These are phyloP conservation scores for Microplitis deprimator DNA, from an alignment of 2,888 invertebrate species.

Conservation along the genomic window DNA sequence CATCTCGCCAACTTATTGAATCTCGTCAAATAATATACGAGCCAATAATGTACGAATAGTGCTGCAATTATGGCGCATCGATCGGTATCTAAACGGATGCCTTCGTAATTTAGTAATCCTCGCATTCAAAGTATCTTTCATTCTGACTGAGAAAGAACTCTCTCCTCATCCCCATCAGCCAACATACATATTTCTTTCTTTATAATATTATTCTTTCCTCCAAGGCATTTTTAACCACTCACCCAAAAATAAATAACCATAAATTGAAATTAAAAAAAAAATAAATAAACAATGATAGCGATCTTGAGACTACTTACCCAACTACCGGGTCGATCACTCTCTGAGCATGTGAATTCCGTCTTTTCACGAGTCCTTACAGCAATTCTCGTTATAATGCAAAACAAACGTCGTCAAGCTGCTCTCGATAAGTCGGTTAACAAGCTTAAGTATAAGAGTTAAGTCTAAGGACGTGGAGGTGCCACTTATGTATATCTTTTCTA, in stretches of 20 bases:
- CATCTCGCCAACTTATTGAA: conserved; percentile 57
- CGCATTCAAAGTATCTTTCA: conserved; percentile 5
- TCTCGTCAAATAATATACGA: conserved; percentile 68
- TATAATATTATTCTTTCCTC: conserved; percentile 2
- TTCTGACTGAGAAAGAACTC: neutral
- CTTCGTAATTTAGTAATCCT: conserved; percentile 49
- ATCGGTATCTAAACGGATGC: conserved; percentile 59
- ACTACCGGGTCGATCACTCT: too few species aligned
- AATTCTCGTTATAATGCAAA: neutral
- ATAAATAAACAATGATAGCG: neutral
- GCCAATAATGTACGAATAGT: conserved; percentile 67
- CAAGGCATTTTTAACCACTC: neutral
- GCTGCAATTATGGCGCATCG: conserved; percentile 61
- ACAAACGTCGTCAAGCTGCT: neutral
- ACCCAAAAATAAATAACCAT: neutral
- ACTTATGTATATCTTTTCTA: conserved; percentile 20
- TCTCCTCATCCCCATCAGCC: neutral
- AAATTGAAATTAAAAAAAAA: neutral
- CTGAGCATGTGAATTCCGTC: neutral
- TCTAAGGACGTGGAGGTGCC: conserved; percentile 9
- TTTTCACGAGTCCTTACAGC: neutral
- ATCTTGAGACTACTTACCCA: neutral
- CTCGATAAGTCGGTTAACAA: conserved; percentile 14
- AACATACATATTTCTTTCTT: neutral
- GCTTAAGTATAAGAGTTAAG: neutral